These are phyloP conservation scores for Leguminivora glycinivorella DNA, from an alignment of 1,140 invertebrate species.

Conservation along the genomic window DNA sequence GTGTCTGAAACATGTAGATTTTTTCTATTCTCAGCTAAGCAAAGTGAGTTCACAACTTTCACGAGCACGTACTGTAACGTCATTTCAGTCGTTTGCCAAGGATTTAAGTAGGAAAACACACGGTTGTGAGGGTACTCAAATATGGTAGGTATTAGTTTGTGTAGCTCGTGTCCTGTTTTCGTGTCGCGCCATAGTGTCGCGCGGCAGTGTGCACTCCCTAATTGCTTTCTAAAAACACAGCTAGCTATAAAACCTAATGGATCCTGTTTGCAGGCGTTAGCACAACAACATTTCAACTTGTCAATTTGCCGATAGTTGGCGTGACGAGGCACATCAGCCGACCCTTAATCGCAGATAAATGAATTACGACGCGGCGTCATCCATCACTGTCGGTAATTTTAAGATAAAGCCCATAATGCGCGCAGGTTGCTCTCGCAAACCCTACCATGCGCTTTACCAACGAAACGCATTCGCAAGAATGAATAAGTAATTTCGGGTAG, in stretches of 20 bases:
- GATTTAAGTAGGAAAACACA: background rate
- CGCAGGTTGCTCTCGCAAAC: constrained; percentile 44
- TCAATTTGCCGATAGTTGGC: constrained; percentile 51
- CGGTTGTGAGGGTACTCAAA: background rate
- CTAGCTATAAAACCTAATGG: constrained; percentile 27
- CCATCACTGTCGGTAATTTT: constrained; percentile 67
- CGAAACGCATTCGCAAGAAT: background rate
- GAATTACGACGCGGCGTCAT: constrained; percentile 62
- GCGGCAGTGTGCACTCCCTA: background rate
- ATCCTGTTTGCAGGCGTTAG: constrained; percentile 23
- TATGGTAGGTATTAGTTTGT: background rate
- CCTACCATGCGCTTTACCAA: background rate
- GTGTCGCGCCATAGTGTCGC: constrained; percentile 5
- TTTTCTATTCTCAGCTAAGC: background rate
- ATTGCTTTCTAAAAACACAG: constrained; percentile 15
- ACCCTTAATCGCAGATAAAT: constrained; percentile 66
- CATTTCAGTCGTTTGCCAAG: background rate
- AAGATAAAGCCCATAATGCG: constrained; percentile 66
- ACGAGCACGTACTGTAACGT: background rate
- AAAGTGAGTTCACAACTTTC: background rate
- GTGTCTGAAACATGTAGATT: background rate
- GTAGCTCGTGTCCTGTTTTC: background rate
- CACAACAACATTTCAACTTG: constrained; percentile 39
- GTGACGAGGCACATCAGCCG: constrained; percentile 35
- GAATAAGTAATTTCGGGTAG: background rate